Evolutionary conservation across 2,888 invertebrate genomes (phyloP).

Genomic region (Exocentrus adspersus): DNA sequence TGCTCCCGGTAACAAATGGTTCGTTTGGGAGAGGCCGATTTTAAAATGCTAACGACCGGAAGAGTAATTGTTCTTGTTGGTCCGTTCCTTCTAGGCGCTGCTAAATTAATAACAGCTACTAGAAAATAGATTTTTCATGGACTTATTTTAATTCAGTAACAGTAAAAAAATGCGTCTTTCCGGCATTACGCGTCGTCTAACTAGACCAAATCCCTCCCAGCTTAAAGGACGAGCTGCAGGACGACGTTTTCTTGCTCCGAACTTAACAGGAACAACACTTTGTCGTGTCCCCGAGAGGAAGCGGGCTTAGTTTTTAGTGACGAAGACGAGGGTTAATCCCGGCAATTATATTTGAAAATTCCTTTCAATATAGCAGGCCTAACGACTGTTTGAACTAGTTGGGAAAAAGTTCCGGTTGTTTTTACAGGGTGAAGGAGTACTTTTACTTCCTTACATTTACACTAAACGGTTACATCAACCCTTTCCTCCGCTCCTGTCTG

Average conservation of each 20-base stretch:
- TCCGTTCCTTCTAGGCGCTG: too few relatives aligned
- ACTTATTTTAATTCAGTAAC: too few relatives aligned
- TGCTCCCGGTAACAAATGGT: neutral
- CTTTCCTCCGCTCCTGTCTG: too few relatives aligned
- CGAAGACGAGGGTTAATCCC: conserved; percentile 27
- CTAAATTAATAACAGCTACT: too few relatives aligned
- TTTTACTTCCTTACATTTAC: too few relatives aligned
- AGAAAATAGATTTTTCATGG: too few relatives aligned
- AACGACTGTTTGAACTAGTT: neutral
- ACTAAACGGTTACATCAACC: too few relatives aligned
- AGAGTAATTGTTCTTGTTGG: neutral
- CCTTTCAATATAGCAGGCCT: conserved; percentile 3
- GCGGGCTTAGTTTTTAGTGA: conserved; percentile 21
- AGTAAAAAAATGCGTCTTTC: too few relatives aligned
- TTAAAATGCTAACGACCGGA: neutral
- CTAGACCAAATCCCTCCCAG: conserved; percentile 7
- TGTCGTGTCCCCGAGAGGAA: conserved; percentile 16
- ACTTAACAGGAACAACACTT: conserved; percentile 11
- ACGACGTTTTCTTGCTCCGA: conserved; percentile 1
- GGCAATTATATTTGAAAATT: conserved; percentile 21
- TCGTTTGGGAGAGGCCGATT: neutral
- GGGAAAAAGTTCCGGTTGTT: too few relatives aligned
- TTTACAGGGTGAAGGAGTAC: too few relatives aligned
- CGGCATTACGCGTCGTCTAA: neutral
- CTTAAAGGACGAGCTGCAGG: conserved; percentile 10